These are phyloP conservation scores for Metopia argyrocephala DNA, from an alignment of 2,888 invertebrate genomes.

Conservation along the genomic window DNA sequence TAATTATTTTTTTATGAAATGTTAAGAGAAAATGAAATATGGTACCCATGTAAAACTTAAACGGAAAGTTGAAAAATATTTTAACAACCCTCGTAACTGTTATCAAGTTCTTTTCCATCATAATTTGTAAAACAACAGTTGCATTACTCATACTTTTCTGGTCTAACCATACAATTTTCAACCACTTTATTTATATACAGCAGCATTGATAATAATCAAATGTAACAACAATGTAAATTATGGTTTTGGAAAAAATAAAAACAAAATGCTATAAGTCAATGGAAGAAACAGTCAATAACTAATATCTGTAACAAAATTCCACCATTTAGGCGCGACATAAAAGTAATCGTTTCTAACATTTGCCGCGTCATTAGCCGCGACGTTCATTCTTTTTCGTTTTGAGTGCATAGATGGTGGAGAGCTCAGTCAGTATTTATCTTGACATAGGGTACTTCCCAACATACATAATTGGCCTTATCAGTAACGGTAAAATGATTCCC, in stretches of 20 bases:
- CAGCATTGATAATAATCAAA: background rate
- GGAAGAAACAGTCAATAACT: constrained; percentile 19
- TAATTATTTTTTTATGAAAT: too few relatives aligned
- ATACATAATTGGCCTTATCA: constrained; percentile 47
- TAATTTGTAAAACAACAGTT: constrained; percentile 28
- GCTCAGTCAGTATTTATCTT: too few relatives aligned
- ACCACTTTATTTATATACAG: background rate
- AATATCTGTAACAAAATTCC: constrained; percentile 39
- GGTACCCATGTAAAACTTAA: background rate
- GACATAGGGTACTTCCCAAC: constrained; percentile 17
- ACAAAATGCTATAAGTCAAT: background rate
- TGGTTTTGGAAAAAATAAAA: background rate
- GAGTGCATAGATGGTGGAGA: constrained; percentile 14
- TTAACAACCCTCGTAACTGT: background rate
- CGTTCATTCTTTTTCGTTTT: constrained; percentile 27
- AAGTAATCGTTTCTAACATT: constrained; percentile 62
- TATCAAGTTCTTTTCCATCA: background rate
- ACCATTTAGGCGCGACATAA: constrained; percentile 53
- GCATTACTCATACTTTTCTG: constrained; percentile 12
- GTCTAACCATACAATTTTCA: background rate
- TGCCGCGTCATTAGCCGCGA: constrained; percentile 61
- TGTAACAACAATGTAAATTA: background rate
- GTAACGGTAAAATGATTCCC: constrained; percentile 36
- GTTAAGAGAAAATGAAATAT: too few relatives aligned
- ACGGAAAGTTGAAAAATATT: background rate